Evolutionary conservation across 2,113 vertebrate species (phyloP), one percentile per base, ranked within the genome.

Genomic region (Callipepla squamata): DNA sequence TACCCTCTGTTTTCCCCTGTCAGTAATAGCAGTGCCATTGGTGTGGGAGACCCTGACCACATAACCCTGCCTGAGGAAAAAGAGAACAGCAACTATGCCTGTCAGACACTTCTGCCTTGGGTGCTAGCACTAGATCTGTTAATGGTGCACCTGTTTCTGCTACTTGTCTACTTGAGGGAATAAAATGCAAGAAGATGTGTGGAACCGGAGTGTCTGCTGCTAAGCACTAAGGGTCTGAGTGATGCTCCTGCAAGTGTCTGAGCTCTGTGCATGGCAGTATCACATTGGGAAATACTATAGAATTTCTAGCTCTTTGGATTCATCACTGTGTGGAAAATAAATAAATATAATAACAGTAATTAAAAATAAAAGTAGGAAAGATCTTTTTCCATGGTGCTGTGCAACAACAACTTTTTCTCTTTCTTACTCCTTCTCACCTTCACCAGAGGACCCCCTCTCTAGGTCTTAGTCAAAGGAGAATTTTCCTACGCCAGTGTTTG

Each of bases 91-190:
- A 75, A 76, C 61, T 91, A 72, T 2, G 34, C 26, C 90, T 69
- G 23, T 23, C 69, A 38, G 32, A 69, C 63, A 55, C 32, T 66
- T 89, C 53, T 94, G 89, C 80, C 83, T 81, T 0, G 2, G 51
- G 63, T 85, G 38, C 79, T 51, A 63, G 48, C 42, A 82, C 77
- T 61, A 91, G 89, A 93, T 75, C 67, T 82, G 87, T n/a, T 69
- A 83, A 63, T 45, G 61, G 45, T 32, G 70, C 82, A 95, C 87
- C 93, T 96, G 92, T 92, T 93, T 82, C 67, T 91, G 76, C 51
- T 93, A 85, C 70, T 83, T 72, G 55, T 86, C 61, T 73, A 65
- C 78, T 83, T 8, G 5, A 28, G 72, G 40, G 67, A 62, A 89
- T 76, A 73, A 86, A 85, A 92, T 32, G 12, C 65, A 92, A 70